These are phyloP conservation scores for Mesorhabditis spiculigera DNA, from an alignment of 2,888 invertebrate genomes.

Conservation along the genomic window DNA sequence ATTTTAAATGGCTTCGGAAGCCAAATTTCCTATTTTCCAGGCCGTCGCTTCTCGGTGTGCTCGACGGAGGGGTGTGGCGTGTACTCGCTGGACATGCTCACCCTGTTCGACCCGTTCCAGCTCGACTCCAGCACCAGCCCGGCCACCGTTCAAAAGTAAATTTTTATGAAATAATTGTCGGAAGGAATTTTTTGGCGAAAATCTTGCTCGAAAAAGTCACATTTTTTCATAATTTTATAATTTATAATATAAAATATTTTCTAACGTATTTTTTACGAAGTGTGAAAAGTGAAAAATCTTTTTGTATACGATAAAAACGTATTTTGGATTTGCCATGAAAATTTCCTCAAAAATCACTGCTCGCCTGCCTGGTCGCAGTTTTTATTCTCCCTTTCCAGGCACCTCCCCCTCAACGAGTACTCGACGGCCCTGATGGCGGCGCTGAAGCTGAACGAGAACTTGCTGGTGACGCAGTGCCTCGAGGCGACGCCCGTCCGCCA, in stretches of 20 bases:
- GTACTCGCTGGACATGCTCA: conserved; percentile 75
- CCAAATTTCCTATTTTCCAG: conserved; percentile 36
- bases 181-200: no score
- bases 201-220: no score
- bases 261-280: neutral
- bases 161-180: neutral
- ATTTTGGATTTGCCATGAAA: neutral
- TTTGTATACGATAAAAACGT: neutral
- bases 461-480: conserved; percentile 74
- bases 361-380: no score
- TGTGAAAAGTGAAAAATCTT: neutral
- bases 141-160: conserved; percentile 60
- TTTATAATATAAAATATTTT: no score
- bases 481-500: conserved; percentile 76
- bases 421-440: conserved; percentile 75
- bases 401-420: conserved; percentile 14
- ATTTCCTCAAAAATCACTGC: neutral
- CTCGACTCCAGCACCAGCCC: conserved; percentile 82
- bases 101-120: conserved; percentile 88
- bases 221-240: no score
- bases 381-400: no score
- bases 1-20: no score
- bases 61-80: conserved; percentile 93
- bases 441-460: conserved; percentile 77
- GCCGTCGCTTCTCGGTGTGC: conserved; percentile 78